These are phyloP conservation scores for Cynoglossus semilaevis DNA, from an alignment of 2,113 vertebrate species.

Conservation along the genomic window DNA sequence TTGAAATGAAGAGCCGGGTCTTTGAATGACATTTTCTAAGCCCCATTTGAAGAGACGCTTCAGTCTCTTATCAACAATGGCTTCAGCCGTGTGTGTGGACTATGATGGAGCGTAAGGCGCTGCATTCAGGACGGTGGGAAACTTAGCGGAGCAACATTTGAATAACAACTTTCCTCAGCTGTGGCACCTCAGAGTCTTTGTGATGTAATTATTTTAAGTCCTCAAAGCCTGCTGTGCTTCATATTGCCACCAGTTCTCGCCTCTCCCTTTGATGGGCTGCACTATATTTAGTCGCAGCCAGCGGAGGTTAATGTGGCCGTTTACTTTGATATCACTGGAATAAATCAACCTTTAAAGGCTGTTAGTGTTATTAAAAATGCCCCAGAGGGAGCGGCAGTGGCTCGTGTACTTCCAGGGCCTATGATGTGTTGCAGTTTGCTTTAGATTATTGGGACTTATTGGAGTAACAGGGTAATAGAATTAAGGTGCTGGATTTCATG, in stretches of 20 bases:
- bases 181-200: constrained; percentile 47
- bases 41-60: constrained; percentile 61
- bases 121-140: constrained; percentile 58
- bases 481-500: constrained; percentile 76
- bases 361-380: constrained; percentile 72
- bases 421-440: constrained; percentile 64
- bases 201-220: constrained; percentile 52
- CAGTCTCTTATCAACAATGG: constrained; percentile 65
- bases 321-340: constrained; percentile 63
- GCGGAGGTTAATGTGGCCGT: constrained; percentile 61
- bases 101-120: constrained; percentile 41
- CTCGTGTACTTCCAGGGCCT: constrained; percentile 42
- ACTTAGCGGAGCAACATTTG: constrained; percentile 35
- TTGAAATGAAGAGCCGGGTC: constrained; percentile 61
- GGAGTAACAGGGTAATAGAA: constrained; percentile 78
- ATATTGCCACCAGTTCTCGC: constrained; percentile 35
- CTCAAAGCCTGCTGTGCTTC: constrained; percentile 37
- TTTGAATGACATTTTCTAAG: constrained; percentile 64
- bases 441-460: constrained; percentile 75
- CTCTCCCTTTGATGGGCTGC: constrained; percentile 22
- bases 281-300: constrained; percentile 33
- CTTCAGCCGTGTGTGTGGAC: constrained; percentile 41
- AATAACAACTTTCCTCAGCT: constrained; percentile 43
- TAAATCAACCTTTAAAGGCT: constrained; percentile 68
- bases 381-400: constrained; percentile 50